Percentiles rank a stretch among this genome's conserved stretches.
Conservation (phyloP, 1,140 invertebrate genomes). For the Apis dorsata region DNA sequence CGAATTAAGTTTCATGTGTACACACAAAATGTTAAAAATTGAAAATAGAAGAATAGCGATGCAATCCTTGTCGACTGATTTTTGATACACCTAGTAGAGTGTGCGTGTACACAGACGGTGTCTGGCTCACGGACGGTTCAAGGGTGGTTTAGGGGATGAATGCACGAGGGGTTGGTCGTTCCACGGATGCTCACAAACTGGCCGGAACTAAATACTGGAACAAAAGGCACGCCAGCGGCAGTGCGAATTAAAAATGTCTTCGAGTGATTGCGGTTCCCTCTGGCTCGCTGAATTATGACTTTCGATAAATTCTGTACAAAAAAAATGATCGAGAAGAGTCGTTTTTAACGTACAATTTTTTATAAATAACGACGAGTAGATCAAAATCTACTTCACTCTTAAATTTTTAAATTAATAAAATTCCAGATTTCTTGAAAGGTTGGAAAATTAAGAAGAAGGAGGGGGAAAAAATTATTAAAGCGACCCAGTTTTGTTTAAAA, state of each 20-base stretch:
- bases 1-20: too few relatives aligned
- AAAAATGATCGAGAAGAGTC: background rate
- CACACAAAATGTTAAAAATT: background rate
- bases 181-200: slow-evolving; percentile 66
- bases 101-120: slow-evolving; percentile 30
- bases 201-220: slow-evolving; percentile 66
- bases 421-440: too few relatives aligned
- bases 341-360: too few relatives aligned
- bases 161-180: slow-evolving; percentile 61
- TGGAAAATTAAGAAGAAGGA: too few relatives aligned
- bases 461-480: too few relatives aligned
- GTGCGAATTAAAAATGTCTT: slow-evolving; percentile 62
- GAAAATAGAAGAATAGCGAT: background rate
- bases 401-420: too few relatives aligned
- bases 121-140: slow-evolving; percentile 55
- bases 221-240: slow-evolving; percentile 55
- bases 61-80: slow-evolving; percentile 23
- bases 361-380: too few relatives aligned
- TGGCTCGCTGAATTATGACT: slow-evolving; percentile 37
- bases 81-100: slow-evolving; percentile 33
- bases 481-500: too few relatives aligned
- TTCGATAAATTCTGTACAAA: slow-evolving; percentile 31
- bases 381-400: too few relatives aligned
- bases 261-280: slow-evolving; percentile 17
- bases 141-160: slow-evolving; percentile 65